Percentiles rank a stretch among this genome's conserved stretches.
Evolutionary conservation across 1,140 invertebrate genomes (phyloP).

Genomic region (Lucilia sericata): DNA sequence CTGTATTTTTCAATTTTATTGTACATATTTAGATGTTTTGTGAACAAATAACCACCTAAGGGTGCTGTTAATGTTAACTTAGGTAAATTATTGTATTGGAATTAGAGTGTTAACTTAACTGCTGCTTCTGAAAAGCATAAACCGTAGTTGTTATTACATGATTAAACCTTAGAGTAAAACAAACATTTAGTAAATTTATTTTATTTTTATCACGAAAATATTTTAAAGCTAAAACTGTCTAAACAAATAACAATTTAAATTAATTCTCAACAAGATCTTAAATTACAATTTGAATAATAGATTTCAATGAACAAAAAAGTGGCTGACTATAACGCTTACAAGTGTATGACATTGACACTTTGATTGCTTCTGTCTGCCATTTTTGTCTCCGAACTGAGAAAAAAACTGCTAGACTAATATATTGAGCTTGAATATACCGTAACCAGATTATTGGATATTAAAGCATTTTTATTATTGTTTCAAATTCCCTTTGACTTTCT

Average conservation of each 20-base stretch:
- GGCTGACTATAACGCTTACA: not conserved
- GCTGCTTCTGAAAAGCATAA: not conserved
- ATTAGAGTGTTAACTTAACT: too few species aligned
- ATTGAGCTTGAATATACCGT: not conserved
- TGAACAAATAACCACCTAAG: not conserved
- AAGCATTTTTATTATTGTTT: constrained; percentile 9
- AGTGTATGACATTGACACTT: constrained; percentile 4
- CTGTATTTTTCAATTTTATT: not conserved
- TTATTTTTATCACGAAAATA: not conserved
- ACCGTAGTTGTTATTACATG: not conserved
- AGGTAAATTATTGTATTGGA: too few species aligned
- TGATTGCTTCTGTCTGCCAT: not conserved
- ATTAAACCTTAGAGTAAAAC: not conserved
- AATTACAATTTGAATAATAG: not conserved
- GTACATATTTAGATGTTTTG: not conserved
- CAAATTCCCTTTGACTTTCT: not conserved
- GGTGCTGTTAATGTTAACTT: constrained; percentile 1
- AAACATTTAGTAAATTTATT: not conserved
- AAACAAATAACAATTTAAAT: not conserved
- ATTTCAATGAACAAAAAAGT: not conserved
- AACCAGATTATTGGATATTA: constrained; percentile 15
- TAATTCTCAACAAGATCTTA: not conserved
- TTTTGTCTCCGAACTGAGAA: not conserved
- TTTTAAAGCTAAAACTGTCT: not conserved
- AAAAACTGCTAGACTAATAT: not conserved